Base-by-base conservation (phyloP, 1,140 invertebrate genomes). In the Panonychus citri region DNA sequence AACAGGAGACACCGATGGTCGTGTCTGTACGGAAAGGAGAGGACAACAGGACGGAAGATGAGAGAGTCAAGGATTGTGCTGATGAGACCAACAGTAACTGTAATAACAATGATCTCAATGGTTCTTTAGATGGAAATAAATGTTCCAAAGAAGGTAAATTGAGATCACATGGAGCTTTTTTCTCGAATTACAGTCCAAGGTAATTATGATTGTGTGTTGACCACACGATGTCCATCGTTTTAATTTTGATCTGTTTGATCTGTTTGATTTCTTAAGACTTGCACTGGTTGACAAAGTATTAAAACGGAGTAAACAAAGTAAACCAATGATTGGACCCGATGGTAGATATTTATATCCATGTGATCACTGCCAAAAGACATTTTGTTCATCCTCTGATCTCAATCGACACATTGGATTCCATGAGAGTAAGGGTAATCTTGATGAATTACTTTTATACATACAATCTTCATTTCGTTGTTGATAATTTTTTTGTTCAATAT, bases 361-460 rank as follows among this genome's bases (percentile, higher is more conserved):
- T 63, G 64, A 65, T 12, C 69, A 71, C 55, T 74, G 72, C 61
- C 62, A 64, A 54, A 74, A 73, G 59, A 66, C 69, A 53, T 74
- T 74, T 63, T 62, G 66, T 8, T 71, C 68, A 5, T 67, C 66
- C 53, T 71, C 70, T 7, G 72, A 73, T 55, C 67, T 73, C 61
- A 72, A 72, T 61, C 57, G 71, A 54, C 72, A 74, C 62, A 68
- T 74, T 64, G 69, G 71, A 58, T 72, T 73, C 60, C 71, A 73
- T 62, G 71, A 72, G 65, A 71, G 71, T 73, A 61, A 61, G 64
- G 46, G 27, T 12, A 40, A 40, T 40, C 39, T 40, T 40, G 39
- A 2, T 40, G 19, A n/a, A 13, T 40, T 3, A 17, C 39, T 7
- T 13, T 7, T 3, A n/a, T n/a, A n/a, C 39, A 40, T 40, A 17